Evolutionary conservation across 2,797 vertebrate genomes (phyloP).

Genomic region (Parambassis ranga): DNA sequence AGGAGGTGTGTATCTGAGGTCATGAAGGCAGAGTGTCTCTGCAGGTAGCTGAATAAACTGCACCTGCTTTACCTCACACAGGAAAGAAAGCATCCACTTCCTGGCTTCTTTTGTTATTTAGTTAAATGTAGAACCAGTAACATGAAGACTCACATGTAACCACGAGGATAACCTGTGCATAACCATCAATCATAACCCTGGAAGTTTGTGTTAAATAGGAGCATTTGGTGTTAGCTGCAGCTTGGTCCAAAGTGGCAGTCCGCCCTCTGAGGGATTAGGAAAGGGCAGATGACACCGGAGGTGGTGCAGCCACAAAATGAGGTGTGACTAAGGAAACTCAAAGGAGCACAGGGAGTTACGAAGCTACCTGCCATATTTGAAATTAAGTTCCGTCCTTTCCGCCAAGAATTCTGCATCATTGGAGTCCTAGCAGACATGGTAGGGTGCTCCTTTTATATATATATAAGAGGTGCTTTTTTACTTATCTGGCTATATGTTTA

Average conservation of each 20-base stretch:
- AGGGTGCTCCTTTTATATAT: too few relatives aligned
- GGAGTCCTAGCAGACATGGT: too few relatives aligned
- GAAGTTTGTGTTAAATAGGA: too few relatives aligned
- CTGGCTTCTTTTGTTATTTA: too few relatives aligned
- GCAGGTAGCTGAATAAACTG: too few relatives aligned
- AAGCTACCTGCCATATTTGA: background rate
- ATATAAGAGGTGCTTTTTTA: too few relatives aligned
- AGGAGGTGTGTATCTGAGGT: background rate
- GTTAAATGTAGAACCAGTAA: background rate
- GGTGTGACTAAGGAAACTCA: conserved; percentile 10
- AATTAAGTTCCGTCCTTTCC: background rate
- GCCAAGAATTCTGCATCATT: background rate
- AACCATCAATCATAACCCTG: too few relatives aligned
- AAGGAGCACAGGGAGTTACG: background rate
- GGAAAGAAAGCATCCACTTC: too few relatives aligned
- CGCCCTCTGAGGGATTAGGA: conserved; percentile 28
- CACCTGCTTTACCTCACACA: fast-evolving
- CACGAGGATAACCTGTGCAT: background rate
- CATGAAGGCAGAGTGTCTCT: too few relatives aligned
- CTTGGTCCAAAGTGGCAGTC: conserved; percentile 8
- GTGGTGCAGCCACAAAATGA: conserved; percentile 6
- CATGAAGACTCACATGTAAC: background rate
- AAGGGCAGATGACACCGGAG: conserved; percentile 33
- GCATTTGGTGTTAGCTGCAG: background rate
- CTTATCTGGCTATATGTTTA: too few relatives aligned